phyloP scores from a whole-genome alignment of 2,797 vertebrate species.

The Clarias pachynema region DNA sequence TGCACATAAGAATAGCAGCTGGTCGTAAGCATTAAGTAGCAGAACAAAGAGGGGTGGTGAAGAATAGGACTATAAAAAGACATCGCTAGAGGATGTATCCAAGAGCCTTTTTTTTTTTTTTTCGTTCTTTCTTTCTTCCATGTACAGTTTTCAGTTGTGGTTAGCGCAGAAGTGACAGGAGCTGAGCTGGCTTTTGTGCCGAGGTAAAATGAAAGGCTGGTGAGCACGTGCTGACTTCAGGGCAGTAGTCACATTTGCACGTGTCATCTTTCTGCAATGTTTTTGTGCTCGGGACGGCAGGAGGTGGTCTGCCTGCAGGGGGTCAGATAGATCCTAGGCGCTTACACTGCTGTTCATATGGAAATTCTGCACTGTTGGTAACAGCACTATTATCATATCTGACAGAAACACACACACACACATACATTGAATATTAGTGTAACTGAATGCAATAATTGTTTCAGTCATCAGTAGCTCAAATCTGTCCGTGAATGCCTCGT shows the following conservation, averaged over 20 bases:
- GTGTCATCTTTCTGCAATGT: conserved; percentile 30
- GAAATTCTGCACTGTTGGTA: conserved; percentile 11
- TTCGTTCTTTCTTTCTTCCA: not conserved
- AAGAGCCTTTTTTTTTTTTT: not conserved
- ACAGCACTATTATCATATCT: not conserved
- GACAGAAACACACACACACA: conserved; percentile 7
- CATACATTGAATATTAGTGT: not conserved
- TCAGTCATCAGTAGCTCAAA: not conserved
- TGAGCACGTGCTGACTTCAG: conserved; percentile 25
- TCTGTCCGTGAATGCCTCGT: not conserved
- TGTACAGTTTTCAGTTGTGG: conserved; percentile 17
- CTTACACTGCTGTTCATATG: not conserved
- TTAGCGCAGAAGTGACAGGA: conserved; percentile 29
- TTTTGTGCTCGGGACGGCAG: conserved; percentile 10
- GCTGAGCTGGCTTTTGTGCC: conserved; percentile 37
- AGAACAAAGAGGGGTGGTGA: not conserved
- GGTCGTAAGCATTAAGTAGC: not conserved
- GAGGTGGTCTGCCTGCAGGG: not conserved
- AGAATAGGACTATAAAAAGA: conserved; percentile 41
- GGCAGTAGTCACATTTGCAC: conserved; percentile 40
- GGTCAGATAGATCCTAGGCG: not conserved
- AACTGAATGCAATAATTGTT: not conserved
- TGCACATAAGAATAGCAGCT: not conserved
- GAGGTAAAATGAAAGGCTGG: conserved; percentile 16
- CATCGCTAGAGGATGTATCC: conserved; percentile 11